Conservation (phyloP, 2,113 vertebrate species). For the Eclectus roratus region DNA sequence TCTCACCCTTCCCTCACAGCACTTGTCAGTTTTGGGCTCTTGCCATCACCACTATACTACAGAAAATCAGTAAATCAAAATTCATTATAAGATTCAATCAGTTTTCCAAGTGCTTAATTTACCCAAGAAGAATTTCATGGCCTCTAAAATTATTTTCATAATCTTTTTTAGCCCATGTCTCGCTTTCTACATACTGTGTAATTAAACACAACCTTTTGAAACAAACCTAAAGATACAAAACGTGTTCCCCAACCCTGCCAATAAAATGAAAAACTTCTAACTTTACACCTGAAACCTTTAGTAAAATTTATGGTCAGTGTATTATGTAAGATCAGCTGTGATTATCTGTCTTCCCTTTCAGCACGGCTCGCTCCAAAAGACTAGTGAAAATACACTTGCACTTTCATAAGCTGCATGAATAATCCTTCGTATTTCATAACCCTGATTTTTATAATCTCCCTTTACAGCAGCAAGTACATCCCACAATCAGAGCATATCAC, state of each 20-base stretch:
- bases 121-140: conserved; percentile 32
- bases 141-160: conserved; percentile 34
- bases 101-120: conserved; percentile 59
- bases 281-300: background rate
- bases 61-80: conserved; percentile 66
- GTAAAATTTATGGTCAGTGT: background rate
- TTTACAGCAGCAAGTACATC: background rate
- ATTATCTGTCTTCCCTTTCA: background rate
- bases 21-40: conserved; percentile 61
- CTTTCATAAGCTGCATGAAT: background rate
- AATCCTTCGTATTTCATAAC: background rate
- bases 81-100: conserved; percentile 63
- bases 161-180: background rate
- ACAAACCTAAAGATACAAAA: background rate
- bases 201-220: background rate
- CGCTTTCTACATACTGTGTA: background rate
- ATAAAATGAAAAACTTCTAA: background rate
- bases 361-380: background rate
- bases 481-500: background rate
- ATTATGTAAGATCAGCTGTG: background rate
- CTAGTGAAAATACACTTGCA: background rate
- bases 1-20: conserved; percentile 62
- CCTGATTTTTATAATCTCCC: background rate
- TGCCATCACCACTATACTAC: conserved; percentile 52
- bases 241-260: background rate